Evolutionary conservation across 2,888 invertebrate species (phyloP).

Genomic region (Cyrtodaria siliqua): DNA sequence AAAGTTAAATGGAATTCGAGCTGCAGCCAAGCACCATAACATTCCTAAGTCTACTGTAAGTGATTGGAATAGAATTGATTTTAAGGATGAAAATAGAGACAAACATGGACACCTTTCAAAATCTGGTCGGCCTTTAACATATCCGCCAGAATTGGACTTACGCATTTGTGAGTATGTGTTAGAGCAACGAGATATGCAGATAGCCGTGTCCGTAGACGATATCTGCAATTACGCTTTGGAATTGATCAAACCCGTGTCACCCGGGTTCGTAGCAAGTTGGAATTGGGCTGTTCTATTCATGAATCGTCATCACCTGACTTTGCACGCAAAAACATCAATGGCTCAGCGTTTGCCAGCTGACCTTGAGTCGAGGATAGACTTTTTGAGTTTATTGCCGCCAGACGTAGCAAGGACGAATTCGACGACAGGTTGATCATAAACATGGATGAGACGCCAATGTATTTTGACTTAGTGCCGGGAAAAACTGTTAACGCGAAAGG

Average conservation of each 20-base stretch:
- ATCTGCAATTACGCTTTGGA: slow-evolving; percentile 14
- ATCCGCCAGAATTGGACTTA: slow-evolving; percentile 11
- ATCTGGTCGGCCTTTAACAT: slow-evolving; percentile 22
- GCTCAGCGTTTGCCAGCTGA: slow-evolving; percentile 30
- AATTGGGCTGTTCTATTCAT: slow-evolving; percentile 32
- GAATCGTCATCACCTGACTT: slow-evolving; percentile 12
- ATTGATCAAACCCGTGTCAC: neutral
- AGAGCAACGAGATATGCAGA: slow-evolving; percentile 29
- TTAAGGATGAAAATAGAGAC: too few species aligned
- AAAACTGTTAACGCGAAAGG: slow-evolving; percentile 23
- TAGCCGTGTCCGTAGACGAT: slow-evolving; percentile 25
- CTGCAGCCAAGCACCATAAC: too few species aligned
- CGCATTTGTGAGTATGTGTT: slow-evolving; percentile 11
- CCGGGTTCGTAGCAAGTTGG: slow-evolving; percentile 27
- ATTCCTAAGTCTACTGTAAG: too few species aligned
- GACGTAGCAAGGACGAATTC: slow-evolving; percentile 35
- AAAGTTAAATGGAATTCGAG: too few species aligned
- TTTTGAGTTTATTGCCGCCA: slow-evolving; percentile 21
- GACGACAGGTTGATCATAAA: slow-evolving; percentile 42
- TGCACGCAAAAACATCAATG: slow-evolving; percentile 24
- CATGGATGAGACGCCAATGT: slow-evolving; percentile 48
- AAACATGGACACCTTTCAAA: too few species aligned
- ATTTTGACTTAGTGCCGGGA: slow-evolving; percentile 37
- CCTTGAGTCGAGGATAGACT: slow-evolving; percentile 18
- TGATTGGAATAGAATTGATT: too few species aligned